These are phyloP conservation scores for Urocyon cinereoargenteus DNA, from an alignment of 2,797 vertebrate genomes.

Conservation along the genomic window DNA sequence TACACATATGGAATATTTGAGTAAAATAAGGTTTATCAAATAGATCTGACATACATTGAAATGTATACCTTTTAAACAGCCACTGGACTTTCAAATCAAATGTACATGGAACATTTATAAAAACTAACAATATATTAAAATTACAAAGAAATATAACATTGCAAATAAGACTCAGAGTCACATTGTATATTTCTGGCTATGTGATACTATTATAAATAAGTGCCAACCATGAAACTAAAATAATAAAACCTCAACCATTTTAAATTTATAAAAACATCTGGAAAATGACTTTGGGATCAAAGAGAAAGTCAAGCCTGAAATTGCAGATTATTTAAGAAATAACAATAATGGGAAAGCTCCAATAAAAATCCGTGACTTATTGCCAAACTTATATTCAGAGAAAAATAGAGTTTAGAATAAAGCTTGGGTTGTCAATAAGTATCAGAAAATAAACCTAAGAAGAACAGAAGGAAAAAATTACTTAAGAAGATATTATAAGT, in stretches of 20 bases:
- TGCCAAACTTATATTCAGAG: constrained; percentile 13
- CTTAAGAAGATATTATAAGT: not conserved
- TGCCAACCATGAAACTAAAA: not conserved
- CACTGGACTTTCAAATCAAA: not conserved
- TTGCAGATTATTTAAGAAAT: constrained; percentile 38
- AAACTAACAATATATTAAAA: not conserved
- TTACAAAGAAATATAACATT: not conserved
- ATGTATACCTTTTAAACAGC: not conserved
- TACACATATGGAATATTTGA: not conserved
- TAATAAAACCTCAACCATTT: not conserved
- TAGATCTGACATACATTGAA: not conserved
- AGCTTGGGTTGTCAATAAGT: not conserved
- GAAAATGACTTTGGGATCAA: constrained; percentile 19
- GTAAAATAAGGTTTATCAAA: not conserved
- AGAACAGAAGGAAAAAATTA: constrained; percentile 2
- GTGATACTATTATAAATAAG: not conserved
- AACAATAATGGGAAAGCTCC: not conserved
- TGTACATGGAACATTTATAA: not conserved
- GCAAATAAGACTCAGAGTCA: not conserved
- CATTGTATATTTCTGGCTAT: not conserved
- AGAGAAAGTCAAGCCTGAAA: constrained; percentile 13
- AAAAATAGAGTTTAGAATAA: constrained; percentile 25
- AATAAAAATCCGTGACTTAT: constrained; percentile 33
- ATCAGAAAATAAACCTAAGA: not conserved
- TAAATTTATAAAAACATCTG: constrained; percentile 32